Evolutionary conservation across 2,797 vertebrate species (phyloP), one percentile per base, ranked within the genome.

Genomic region (Hephaestus fuliginosus): DNA sequence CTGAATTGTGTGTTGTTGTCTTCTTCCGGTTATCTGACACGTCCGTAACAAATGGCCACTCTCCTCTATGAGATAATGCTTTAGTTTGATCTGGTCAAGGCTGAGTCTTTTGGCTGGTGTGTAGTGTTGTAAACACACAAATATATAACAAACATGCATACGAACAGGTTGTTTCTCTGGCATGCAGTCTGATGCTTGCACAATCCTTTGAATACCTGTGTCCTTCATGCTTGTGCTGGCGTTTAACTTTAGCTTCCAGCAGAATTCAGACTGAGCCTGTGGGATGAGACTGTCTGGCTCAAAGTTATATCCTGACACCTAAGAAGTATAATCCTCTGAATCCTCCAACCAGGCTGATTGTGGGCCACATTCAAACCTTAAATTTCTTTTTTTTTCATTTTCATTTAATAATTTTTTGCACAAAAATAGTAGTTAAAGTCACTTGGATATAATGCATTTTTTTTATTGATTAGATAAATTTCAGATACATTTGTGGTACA

Each of bases 11-110:
- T 79, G 57, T 65, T 71, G 76, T 62, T 56, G 53, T 65, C 53
- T 62, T 76, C 22, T 43, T 71, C 58, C 28, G 65, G 36, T 80
- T 78, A 75, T 87, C 55, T 62, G 58, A 61, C 65, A 67, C 44
- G 30, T 78, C 43, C 6, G 9, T 70, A 41, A 62, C 60, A 84
- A 86, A 84, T 74, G 43, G 15, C 30, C 49, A 25, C 43, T 7
- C 30, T 70, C 56, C 48, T 48, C 41, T 48, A 8, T 18, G 78
- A 84, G 69, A 77, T 79, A 71, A 84, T 71, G 65, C 57, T 72
- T 62, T 49, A 33, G 69, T 74, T 78, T 84, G 75, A 87, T 84
- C 72, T 69, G 60, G 46, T 81, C 64, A 63, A 57, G 66, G 80
- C 66, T 62, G 62, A 64, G 53, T 30, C 43, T 78, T 33, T 36